phyloP scores from a whole-genome alignment of 2,113 vertebrate genomes.

The Leiothrix lutea region DNA sequence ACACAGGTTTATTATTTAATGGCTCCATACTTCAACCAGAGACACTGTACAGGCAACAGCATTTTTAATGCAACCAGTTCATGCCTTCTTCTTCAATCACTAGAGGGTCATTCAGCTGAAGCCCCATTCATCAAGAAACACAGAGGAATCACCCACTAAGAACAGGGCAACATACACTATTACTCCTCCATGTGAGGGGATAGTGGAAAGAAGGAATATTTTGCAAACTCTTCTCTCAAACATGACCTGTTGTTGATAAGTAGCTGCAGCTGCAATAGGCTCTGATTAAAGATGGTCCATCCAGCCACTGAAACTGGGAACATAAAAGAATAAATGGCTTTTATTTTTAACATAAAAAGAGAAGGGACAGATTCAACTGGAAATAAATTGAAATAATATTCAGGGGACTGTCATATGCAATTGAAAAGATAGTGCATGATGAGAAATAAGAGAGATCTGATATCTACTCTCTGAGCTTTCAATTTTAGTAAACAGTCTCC shows the following conservation, averaged over 20 bases:
- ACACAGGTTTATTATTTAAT: neutral
- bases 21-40: neutral
- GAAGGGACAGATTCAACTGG: neutral
- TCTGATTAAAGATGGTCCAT: neutral
- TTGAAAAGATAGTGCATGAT: fast-evolving
- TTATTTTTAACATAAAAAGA: neutral
- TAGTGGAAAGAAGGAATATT: neutral
- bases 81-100: neutral
- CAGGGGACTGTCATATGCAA: neutral
- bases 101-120: neutral
- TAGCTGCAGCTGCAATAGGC: neutral
- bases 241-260: neutral
- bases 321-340: neutral
- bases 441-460: neutral
- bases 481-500: neutral
- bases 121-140: neutral
- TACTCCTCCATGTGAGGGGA: neutral
- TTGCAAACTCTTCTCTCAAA: neutral
- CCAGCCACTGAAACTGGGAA: neutral
- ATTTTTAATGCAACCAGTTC: neutral
- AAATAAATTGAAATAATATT: neutral
- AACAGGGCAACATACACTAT: neutral
- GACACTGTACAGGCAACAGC: neutral
- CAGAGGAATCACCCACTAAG: neutral
- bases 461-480: neutral